A percentile compares a stretch with the other conserved stretches of the same genome.
phyloP scores from a whole-genome alignment of 2,113 vertebrate genomes.

The Lasiurus borealis region DNA sequence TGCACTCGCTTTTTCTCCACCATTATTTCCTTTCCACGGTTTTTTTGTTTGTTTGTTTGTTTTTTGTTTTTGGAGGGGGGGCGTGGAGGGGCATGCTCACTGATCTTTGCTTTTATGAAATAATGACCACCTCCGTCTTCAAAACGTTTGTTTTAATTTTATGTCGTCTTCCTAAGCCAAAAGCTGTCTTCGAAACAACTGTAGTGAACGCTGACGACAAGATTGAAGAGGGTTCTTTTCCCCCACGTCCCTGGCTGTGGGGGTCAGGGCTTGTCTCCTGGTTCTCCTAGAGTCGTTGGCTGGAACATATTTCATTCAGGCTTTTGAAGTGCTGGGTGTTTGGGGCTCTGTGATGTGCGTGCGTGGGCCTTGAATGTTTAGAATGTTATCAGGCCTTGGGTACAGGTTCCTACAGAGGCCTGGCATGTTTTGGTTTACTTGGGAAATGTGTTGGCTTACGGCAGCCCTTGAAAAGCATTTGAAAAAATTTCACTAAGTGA shows the following conservation, averaged over 20 bases:
- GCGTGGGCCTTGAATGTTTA: neutral
- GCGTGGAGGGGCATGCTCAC: neutral
- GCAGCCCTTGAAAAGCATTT: neutral
- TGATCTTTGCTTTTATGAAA: neutral
- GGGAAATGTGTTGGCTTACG: neutral
- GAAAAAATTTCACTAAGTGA: neutral
- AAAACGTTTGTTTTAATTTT: neutral
- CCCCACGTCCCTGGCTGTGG: neutral
- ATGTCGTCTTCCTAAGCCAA: neutral
- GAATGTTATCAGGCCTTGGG: neutral
- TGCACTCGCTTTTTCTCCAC: neutral
- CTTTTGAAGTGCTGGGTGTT: neutral
- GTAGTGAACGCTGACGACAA: neutral
- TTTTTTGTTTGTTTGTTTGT: too few relatives aligned
- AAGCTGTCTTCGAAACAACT: neutral
- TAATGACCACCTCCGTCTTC: neutral
- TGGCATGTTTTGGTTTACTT: slow-evolving; percentile 3
- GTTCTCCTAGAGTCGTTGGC: neutral
- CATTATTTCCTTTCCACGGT: neutral
- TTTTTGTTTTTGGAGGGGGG: too few relatives aligned
- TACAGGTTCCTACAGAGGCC: neutral
- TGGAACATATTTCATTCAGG: neutral
- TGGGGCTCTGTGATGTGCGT: neutral
- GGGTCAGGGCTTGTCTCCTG: neutral
- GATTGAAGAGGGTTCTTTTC: neutral